Base-by-base conservation (phyloP, 2,888 invertebrate species). In the Reticulitermes lucifugus region DNA sequence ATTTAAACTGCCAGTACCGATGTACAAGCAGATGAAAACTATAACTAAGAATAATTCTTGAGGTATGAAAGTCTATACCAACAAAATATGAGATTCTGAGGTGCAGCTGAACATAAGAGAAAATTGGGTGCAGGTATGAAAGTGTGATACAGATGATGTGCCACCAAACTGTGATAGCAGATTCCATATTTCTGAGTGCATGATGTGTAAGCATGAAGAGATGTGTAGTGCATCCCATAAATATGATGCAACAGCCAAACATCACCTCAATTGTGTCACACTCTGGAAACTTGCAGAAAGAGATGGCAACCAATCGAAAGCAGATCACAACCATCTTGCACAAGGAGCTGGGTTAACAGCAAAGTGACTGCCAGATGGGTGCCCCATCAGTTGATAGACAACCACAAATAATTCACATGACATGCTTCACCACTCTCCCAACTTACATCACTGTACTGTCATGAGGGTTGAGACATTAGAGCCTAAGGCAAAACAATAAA, bases 391-490 rank as follows among this genome's bases (percentile, higher is more conserved):
- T 65, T 14, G 65, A 65, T n/a, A 65, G n/a, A 65, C 65, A 65
- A 65, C 65, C 65, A 65, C 65, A 65, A 65, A 65, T n/a, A 65
- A 25, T 65, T n/a, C 65, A 65, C 65, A 65, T 65, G 65, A 65
- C 79, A 79, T 79, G 79, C 55, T 51, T 21, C 25, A 79, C 55
- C 80, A 29, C 29, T 80, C 60, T 80, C 25, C 73, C 35, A 51
- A 80, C 29, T 60, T 80, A 60, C 22, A n/a, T 9, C 60, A 22
- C 35, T 80, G 80, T 41, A 80, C 81, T 81, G 81, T 81, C 81
- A 81, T 81, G 81, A 70, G 41, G 81, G 81, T 25, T 81, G 65
- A 43, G 81, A 77, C 77, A 77, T 46, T 77, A 46, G 41, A 77
- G 51, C 77, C 77, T 77, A 43, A 41, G 46, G 77, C 41, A 77